phyloP scores from a whole-genome alignment of 2,888 invertebrate species.

The Gisinianus flammeolus region DNA sequence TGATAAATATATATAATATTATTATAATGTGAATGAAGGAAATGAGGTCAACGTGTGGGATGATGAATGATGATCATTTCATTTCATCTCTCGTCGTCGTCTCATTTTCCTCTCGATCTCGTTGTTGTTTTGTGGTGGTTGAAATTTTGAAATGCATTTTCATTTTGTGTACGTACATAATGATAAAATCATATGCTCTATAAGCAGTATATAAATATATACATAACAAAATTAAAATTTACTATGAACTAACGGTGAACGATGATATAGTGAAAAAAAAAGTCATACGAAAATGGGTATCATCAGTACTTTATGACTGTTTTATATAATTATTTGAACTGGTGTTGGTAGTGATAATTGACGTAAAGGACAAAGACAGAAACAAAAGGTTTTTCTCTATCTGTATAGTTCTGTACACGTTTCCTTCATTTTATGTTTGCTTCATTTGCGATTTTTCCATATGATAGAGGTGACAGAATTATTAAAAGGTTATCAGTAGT shows the following conservation, averaged over 20 bases:
- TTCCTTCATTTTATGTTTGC: background rate
- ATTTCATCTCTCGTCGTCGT: background rate
- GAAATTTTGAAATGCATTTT: background rate
- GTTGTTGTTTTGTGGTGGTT: background rate
- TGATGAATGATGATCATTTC: background rate
- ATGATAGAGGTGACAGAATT: background rate
- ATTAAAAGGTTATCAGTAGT: too few relatives aligned
- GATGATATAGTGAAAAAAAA: too few relatives aligned
- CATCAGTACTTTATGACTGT: background rate
- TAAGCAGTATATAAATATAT: too few relatives aligned
- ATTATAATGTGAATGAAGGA: background rate
- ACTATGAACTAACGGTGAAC: too few relatives aligned
- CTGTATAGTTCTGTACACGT: background rate
- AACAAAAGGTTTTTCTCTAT: background rate
- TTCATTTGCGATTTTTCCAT: background rate
- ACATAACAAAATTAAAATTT: too few relatives aligned
- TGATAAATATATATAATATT: background rate
- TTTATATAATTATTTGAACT: background rate
- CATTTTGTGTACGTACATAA: background rate
- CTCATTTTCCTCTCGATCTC: background rate
- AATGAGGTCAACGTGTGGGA: conserved; percentile 10
- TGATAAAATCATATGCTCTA: background rate
- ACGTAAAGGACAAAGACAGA: background rate
- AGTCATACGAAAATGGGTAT: too few relatives aligned
- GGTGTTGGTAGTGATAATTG: background rate